Evolutionary conservation across 1,140 invertebrate species (phyloP).

Genomic region (Drepana arcuata): DNA sequence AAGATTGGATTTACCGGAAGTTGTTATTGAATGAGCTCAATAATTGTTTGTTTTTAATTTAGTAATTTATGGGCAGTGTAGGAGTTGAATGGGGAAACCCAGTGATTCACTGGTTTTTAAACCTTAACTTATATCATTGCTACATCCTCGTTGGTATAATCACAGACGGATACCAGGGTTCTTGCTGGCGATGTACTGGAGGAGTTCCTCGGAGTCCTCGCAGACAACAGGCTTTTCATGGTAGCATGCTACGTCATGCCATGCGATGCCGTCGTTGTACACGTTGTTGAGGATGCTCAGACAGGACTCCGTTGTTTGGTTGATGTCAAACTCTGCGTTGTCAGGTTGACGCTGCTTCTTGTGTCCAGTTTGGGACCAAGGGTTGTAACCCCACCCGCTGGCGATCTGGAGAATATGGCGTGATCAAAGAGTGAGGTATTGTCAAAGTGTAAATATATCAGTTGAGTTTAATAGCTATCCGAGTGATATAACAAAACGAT

Average conservation of each 20-base stretch:
- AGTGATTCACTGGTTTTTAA: too few species aligned
- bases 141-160: too few species aligned
- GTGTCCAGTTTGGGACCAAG: constrained; percentile 91
- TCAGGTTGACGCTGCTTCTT: constrained; percentile 90
- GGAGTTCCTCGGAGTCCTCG: constrained; percentile 89
- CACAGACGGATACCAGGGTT: constrained; percentile 85
- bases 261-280: constrained; percentile 91
- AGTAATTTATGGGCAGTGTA: too few species aligned
- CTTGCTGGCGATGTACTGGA: constrained; percentile 86
- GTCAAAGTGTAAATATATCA: too few species aligned
- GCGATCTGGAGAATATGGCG: constrained; percentile 70
- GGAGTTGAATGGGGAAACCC: too few species aligned
- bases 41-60: too few species aligned
- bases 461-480: too few species aligned
- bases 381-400: constrained; percentile 83
- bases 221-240: constrained; percentile 93
- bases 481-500: too few species aligned
- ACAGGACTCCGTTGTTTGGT: constrained; percentile 89
- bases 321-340: constrained; percentile 93
- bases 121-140: too few species aligned
- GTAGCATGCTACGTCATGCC: constrained; percentile 94
- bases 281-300: constrained; percentile 90
- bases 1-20: too few species aligned
- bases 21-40: too few species aligned
- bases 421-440: too few species aligned